A percentile compares a stretch with the other conserved stretches of the same genome.
Evolutionary conservation across 1,140 invertebrate genomes (phyloP).

Genomic region (Leptopilina boulardi): DNA sequence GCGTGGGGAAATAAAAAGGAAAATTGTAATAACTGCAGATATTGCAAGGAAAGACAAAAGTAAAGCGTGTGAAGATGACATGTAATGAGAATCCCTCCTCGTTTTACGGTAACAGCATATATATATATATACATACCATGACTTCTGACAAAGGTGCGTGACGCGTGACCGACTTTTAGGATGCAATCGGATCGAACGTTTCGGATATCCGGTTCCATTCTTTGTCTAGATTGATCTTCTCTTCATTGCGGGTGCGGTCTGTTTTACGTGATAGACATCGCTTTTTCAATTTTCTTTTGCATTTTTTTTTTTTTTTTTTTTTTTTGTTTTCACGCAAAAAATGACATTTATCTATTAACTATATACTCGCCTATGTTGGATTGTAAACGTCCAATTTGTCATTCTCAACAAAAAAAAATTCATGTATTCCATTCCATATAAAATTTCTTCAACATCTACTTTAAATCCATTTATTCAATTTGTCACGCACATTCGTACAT

Average conservation of each 20-base stretch:
- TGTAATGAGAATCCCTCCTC: constrained; percentile 13
- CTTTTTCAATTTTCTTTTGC: background rate
- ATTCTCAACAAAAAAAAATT: background rate
- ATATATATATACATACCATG: background rate
- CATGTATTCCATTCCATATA: background rate
- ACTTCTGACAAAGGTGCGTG: constrained; percentile 8
- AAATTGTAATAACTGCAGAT: constrained; percentile 3
- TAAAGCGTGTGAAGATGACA: constrained; percentile 24
- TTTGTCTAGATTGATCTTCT: constrained; percentile 47
- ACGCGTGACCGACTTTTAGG: constrained; percentile 45
- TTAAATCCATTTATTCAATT: no score
- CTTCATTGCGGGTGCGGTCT: constrained; percentile 29
- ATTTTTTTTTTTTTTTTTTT: background rate
- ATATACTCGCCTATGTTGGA: background rate
- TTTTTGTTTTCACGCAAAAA: background rate
- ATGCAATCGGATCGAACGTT: constrained; percentile 38
- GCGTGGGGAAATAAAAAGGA: background rate
- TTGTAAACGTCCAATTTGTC: constrained; percentile 3
- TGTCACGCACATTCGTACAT: no score
- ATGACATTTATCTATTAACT: constrained; percentile 10
- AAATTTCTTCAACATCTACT: no score
- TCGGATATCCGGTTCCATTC: constrained; percentile 44
- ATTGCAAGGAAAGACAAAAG: background rate
- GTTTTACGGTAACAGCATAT: background rate
- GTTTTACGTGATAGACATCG: constrained; percentile 26